These are phyloP conservation scores for Sclerurus mexicanus DNA, from an alignment of 2,113 vertebrate genomes.

Conservation along the genomic window DNA sequence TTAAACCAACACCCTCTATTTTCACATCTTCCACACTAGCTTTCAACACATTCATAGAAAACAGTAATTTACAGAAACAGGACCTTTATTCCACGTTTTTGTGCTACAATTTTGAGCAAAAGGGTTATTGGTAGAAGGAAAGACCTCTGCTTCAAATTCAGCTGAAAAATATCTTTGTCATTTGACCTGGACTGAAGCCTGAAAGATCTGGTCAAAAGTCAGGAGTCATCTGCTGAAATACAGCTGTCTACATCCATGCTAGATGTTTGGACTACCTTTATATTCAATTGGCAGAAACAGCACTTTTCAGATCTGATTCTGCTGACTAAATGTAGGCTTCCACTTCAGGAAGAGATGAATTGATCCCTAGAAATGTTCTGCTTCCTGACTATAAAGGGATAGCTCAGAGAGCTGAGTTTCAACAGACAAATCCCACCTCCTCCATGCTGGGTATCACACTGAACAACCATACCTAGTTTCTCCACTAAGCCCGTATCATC, in stretches of 20 bases:
- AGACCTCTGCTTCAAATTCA: not conserved
- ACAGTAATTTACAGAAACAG: not conserved
- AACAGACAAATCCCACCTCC: not conserved
- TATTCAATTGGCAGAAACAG: not conserved
- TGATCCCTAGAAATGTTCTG: conserved; percentile 20
- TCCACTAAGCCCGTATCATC: fast-evolving
- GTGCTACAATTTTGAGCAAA: not conserved
- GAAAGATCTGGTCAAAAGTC: not conserved
- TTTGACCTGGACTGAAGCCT: not conserved
- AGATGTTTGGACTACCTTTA: not conserved
- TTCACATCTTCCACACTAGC: not conserved
- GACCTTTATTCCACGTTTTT: not conserved
- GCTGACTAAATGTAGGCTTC: conserved; percentile 22
- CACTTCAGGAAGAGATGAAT: not conserved
- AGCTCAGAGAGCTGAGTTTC: not conserved
- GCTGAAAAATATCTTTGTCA: not conserved
- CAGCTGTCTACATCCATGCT: not conserved
- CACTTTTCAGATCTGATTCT: conserved; percentile 22
- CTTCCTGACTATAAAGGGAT: not conserved
- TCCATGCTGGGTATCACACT: not conserved
- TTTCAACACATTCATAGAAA: not conserved
- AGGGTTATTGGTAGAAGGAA: not conserved
- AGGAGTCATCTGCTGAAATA: not conserved
- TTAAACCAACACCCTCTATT: not conserved
- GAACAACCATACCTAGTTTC: not conserved